Conservation (phyloP, 2,888 invertebrate species). For the Ophioninae sp. region DNA sequence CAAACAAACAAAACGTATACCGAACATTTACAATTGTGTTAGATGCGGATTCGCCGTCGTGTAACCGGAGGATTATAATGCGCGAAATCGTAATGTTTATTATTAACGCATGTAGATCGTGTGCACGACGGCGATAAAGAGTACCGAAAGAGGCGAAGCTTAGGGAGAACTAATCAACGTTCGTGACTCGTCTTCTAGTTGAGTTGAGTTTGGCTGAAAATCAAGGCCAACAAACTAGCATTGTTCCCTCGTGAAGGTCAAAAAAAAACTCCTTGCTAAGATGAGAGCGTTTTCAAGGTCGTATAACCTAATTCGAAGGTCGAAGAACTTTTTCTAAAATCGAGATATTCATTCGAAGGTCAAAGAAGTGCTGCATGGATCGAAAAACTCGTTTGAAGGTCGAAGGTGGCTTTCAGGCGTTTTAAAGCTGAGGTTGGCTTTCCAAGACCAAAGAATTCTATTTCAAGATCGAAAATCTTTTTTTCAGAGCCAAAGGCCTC, state of each 20-base stretch:
- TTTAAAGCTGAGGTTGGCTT: background rate
- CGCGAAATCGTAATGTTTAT: conserved; percentile 30
- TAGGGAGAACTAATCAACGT: conserved; percentile 27
- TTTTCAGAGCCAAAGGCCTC: background rate
- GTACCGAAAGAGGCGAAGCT: conserved; percentile 13
- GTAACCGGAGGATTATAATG: conserved; percentile 20
- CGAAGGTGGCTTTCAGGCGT: background rate
- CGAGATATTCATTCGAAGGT: background rate
- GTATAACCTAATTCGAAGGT: background rate
- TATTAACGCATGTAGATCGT: conserved; percentile 58
- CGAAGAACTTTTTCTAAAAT: background rate
- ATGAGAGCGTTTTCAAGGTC: background rate
- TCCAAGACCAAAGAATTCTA: background rate
- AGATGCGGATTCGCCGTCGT: conserved; percentile 58
- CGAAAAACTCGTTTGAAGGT: background rate
- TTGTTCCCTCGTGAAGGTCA: background rate
- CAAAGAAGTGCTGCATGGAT: background rate
- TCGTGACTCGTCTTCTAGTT: conserved; percentile 31
- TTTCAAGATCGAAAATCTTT: background rate
- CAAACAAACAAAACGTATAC: conserved; percentile 23
- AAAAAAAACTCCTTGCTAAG: background rate
- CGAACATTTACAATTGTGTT: conserved; percentile 63
- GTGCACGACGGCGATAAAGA: conserved; percentile 40
- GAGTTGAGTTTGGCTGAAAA: background rate
- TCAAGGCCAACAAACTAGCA: background rate